phyloP scores from a whole-genome alignment of 2,797 vertebrate species.

The Discoglossus pictus region DNA sequence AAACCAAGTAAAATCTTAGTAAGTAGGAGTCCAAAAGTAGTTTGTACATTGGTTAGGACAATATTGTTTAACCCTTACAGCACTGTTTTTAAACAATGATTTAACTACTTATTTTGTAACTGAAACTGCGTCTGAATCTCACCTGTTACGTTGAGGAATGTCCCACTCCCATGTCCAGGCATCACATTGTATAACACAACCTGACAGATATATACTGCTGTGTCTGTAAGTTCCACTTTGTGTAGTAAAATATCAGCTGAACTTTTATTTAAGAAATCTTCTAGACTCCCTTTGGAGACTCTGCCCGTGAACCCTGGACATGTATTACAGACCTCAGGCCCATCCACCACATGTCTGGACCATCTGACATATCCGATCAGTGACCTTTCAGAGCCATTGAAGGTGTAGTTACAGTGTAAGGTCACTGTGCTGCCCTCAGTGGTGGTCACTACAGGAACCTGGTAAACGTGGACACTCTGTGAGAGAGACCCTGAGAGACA shows the following conservation, averaged over 20 bases:
- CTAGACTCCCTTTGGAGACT: neutral
- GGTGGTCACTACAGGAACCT: neutral
- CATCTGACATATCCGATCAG: no score
- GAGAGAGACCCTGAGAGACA: neutral
- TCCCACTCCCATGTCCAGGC: no score
- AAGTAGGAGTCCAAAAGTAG: no score
- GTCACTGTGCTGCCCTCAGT: no score
- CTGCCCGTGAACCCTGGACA: neutral
- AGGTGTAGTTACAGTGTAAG: neutral
- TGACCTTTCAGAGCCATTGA: neutral
- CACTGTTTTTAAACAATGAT: no score
- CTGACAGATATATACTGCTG: neutral
- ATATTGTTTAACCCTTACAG: no score
- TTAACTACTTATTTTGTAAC: no score
- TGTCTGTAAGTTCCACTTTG: neutral
- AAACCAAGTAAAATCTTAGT: no score
- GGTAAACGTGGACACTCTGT: neutral
- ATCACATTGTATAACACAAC: no score
- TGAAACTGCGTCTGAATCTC: no score
- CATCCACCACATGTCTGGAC: neutral
- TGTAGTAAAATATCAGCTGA: neutral
- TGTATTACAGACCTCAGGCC: neutral
- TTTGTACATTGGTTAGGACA: no score
- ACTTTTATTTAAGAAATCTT: neutral
- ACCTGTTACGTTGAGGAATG: no score